phyloP scores from a whole-genome alignment of 1,140 invertebrate genomes.

The Bombus picipes region DNA sequence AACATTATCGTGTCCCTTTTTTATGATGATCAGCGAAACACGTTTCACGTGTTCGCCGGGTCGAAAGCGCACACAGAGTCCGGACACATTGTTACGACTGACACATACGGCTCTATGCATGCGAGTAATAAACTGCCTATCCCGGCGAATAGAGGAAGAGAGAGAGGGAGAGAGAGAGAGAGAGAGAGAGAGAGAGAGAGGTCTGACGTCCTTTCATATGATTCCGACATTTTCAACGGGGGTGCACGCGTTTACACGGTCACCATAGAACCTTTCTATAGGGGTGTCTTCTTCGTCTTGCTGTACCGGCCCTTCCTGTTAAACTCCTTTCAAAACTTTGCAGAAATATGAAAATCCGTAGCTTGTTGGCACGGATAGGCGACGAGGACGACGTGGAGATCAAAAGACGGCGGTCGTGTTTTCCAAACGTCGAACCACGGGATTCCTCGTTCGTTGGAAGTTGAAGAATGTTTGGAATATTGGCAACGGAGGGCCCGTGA shows the following conservation, averaged over 20 bases:
- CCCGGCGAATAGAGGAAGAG: neutral
- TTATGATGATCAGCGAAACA: slow-evolving; percentile 22
- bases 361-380: too few relatives aligned
- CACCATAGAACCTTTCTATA: neutral
- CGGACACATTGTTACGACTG: neutral
- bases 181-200: too few relatives aligned
- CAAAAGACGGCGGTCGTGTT: slow-evolving; percentile 26
- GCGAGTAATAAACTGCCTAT: slow-evolving; percentile 26
- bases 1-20: slow-evolving; percentile 35
- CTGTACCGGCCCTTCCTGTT: neutral
- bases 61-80: neutral
- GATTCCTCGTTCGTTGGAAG: slow-evolving; percentile 18
- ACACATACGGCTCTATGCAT: slow-evolving; percentile 23
- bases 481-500: neutral
- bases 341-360: slow-evolving; percentile 36
- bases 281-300: neutral
- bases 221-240: neutral
- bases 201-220: neutral
- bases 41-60: neutral
- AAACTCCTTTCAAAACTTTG: slow-evolving; percentile 15
- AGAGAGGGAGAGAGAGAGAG: neutral
- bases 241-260: neutral
- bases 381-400: neutral
- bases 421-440: slow-evolving; percentile 11
- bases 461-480: slow-evolving; percentile 45